These are phyloP conservation scores for Plagiodera versicolora DNA, from an alignment of 2,888 invertebrate genomes.

Conservation along the genomic window DNA sequence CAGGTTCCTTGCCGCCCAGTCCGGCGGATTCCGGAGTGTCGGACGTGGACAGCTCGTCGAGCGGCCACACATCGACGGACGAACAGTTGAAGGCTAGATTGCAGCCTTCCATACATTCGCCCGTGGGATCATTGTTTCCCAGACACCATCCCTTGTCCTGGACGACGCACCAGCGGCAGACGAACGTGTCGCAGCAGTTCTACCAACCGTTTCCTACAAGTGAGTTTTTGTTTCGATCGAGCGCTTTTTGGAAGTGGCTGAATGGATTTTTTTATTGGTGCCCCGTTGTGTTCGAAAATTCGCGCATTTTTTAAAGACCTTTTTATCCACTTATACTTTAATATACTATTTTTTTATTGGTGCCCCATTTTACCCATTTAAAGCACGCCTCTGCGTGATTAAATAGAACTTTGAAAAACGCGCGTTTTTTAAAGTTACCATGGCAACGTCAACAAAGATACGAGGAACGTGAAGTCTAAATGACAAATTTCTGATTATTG, in stretches of 20 bases:
- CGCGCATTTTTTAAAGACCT: no score
- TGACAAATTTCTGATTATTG: no score
- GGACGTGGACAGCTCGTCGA: conserved; percentile 92
- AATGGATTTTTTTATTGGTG: no score
- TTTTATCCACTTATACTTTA: no score
- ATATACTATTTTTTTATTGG: no score
- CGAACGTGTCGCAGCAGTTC: conserved; percentile 45
- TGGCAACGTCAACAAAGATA: no score
- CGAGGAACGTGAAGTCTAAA: no score
- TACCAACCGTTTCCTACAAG: conserved; percentile 47
- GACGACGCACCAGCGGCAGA: conserved; percentile 41
- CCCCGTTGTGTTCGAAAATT: not conserved
- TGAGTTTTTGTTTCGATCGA: conserved; percentile 43
- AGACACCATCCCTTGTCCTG: conserved; percentile 43
- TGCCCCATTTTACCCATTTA: no score
- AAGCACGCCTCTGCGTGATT: no score
- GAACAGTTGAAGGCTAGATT: conserved; percentile 81
- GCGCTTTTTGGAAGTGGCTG: no score
- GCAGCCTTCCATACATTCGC: conserved; percentile 63
- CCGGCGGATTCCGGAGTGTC: conserved; percentile 97
- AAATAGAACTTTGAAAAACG: no score
- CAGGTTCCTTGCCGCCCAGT: conserved; percentile 94
- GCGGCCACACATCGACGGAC: conserved; percentile 72
- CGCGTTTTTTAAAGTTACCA: no score
- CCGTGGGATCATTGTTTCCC: conserved; percentile 46